Conservation (phyloP, 2,113 vertebrate genomes). For the Porphyrio hochstetteri region DNA sequence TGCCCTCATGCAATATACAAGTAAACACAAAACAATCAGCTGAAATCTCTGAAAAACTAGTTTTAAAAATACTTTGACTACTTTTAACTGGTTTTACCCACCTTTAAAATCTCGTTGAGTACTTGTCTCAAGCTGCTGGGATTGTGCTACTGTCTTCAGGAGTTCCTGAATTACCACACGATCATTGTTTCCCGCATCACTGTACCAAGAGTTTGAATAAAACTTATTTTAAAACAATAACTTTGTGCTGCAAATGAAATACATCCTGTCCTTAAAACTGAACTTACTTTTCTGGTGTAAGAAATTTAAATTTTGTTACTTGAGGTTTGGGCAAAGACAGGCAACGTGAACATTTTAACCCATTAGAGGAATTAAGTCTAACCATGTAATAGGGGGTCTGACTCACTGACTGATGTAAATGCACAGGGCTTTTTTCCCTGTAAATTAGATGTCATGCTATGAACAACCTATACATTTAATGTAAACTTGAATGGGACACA, state of each 20-base stretch:
- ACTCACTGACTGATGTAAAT: background rate
- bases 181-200: conserved; percentile 93
- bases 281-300: background rate
- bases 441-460: background rate
- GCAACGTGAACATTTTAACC: background rate
- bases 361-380: background rate
- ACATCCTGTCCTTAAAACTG: background rate
- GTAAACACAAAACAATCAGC: background rate
- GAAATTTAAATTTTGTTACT: background rate
- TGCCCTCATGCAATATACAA: background rate
- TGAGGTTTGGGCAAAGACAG: background rate
- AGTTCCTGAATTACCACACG: conserved; percentile 96
- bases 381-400: background rate
- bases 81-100: conserved; percentile 43
- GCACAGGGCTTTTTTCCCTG: rapidly evolving
- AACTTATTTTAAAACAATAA: background rate
- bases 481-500: background rate
- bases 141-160: conserved; percentile 95
- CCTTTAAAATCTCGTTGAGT: conserved; percentile 98
- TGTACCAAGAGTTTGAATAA: conserved; percentile 57
- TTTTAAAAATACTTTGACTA: background rate
- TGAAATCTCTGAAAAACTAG: background rate
- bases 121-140: conserved; percentile 95
- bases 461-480: background rate
- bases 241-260: background rate